phyloP scores from a whole-genome alignment of 2,888 invertebrate species.

The Clivina fossor region DNA sequence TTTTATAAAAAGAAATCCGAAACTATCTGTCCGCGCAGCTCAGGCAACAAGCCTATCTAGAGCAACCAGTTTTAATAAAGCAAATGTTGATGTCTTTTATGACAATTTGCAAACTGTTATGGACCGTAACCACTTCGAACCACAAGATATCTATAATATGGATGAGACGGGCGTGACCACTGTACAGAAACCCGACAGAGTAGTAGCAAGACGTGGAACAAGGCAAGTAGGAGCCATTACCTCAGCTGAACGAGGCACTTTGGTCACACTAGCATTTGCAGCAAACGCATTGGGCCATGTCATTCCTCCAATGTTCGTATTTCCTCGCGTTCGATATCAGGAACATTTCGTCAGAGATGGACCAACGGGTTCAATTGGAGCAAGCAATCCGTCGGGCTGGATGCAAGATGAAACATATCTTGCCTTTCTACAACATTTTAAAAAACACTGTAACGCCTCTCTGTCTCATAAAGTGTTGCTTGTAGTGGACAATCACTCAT shows the following conservation, averaged over 20 bases:
- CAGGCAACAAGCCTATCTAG: slow-evolving; percentile 44
- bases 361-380: slow-evolving; percentile 37
- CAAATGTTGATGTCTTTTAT: slow-evolving; percentile 42
- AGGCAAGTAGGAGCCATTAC: slow-evolving; percentile 45
- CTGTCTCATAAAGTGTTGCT: no score
- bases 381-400: slow-evolving; percentile 41
- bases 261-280: slow-evolving; percentile 42
- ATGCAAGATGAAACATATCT: slow-evolving; percentile 39
- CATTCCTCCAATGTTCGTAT: slow-evolving; percentile 45
- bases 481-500: slow-evolving; percentile 38
- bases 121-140: slow-evolving; percentile 37
- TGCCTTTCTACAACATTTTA: slow-evolving; percentile 38
- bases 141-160: slow-evolving; percentile 27
- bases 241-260: slow-evolving; percentile 43
- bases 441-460: no score
- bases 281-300: slow-evolving; percentile 43
- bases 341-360: slow-evolving; percentile 37
- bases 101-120: slow-evolving; percentile 39
- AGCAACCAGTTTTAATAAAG: slow-evolving; percentile 42
- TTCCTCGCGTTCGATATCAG: slow-evolving; percentile 41
- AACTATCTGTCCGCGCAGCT: slow-evolving; percentile 41
- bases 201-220: slow-evolving; percentile 45
- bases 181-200: slow-evolving; percentile 43
- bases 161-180: slow-evolving; percentile 39
- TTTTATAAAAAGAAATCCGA: slow-evolving; percentile 43